Evolutionary conservation across 2,797 vertebrate species (phyloP).

Genomic region (Mormyrus proboscirostris): DNA sequence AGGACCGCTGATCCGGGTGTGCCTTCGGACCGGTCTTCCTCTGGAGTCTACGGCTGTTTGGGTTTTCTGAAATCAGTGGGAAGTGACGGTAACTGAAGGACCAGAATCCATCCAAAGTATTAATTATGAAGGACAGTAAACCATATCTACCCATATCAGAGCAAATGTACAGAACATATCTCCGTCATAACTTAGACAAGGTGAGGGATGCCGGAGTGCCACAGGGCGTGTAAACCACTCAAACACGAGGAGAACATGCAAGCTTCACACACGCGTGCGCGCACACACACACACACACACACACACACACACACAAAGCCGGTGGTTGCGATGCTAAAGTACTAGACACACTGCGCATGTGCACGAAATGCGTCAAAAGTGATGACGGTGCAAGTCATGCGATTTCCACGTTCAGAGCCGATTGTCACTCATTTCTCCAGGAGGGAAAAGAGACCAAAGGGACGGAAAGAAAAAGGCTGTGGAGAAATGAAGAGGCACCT

Average conservation of each 20-base stretch:
- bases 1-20: not conserved
- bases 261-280: not conserved
- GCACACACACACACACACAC: not conserved
- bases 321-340: not conserved
- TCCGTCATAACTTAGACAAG: not conserved
- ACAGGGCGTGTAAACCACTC: not conserved
- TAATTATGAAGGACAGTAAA: not conserved
- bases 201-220: not conserved
- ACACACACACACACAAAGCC: not conserved
- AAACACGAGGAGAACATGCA: not conserved
- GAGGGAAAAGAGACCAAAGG: not conserved
- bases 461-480: not conserved
- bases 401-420: conserved; percentile 28
- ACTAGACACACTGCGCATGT: not conserved
- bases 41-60: not conserved
- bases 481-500: conserved; percentile 7
- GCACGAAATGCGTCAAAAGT: not conserved
- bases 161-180: not conserved
- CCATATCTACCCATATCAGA: not conserved
- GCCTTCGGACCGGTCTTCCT: not conserved
- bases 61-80: not conserved
- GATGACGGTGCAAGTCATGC: conserved; percentile 1
- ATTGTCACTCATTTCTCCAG: conserved; percentile 8
- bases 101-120: not conserved
- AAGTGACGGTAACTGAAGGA: not conserved